Base-by-base conservation (phyloP, 2,888 invertebrate genomes). In the Papilio demoleus region DNA sequence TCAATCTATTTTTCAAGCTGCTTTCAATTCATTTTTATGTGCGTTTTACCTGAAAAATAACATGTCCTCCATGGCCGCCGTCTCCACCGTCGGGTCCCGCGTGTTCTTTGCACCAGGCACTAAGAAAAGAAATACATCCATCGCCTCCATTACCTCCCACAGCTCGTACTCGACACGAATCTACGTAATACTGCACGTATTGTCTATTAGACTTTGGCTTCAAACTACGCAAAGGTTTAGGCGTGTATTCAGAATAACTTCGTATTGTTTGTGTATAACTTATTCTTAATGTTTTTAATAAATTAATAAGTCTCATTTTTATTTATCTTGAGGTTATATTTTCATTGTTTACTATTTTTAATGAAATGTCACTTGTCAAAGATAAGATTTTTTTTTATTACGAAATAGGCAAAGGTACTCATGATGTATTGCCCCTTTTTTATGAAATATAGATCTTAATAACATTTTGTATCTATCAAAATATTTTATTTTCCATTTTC, bases 1-100 rank as follows among this genome's bases (percentile, higher is more conserved):
- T 36, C 36, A 12, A 36, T 36, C 36, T 9, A 36, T 8, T 34
- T 9, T 36, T 12, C 36, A 12, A n/a, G n/a, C n/a, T n/a, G 9
- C 36, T 12, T 11, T 36, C 36, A 36, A 36, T 36, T 36, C 36
- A 2, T 11, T 9, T 36, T 36, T 36, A 12, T n/a, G 14, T n/a
- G n/a, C 2, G 31, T 4, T 27, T 17, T 70, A 90, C 90, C 79
- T 88, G 87, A 71, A 99, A 96, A 67, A 99, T 94, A 1, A 99
- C 96, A 89, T 99, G 99, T 0, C 97, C 99, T 0, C 99, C 99
- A 81, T 97, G 95, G 0, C 99, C 99, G 0, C 99, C 99, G 85
- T 99, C 98, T 0, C 99, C 99, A 0, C 99, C 99, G 86, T 98
- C 97, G 0, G 99, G 99, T 0, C 99, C 99, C 0, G 97, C 99